Conservation (phyloP, 2,797 vertebrate genomes). For the Rhynchotus rufescens region DNA sequence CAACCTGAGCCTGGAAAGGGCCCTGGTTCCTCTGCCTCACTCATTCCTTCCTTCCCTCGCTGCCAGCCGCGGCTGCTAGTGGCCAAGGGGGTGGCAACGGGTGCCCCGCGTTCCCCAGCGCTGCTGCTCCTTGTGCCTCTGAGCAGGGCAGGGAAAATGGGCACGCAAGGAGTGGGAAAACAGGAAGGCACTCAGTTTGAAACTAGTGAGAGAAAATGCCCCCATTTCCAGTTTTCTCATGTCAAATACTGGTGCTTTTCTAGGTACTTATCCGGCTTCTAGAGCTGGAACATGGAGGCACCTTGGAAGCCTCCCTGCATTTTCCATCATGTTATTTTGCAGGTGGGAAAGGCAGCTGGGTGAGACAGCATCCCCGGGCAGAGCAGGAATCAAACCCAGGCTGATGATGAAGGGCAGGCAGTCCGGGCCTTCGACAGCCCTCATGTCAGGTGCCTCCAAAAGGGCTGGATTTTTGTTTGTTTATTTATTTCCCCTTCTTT, state of each 20-base stretch:
- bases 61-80: neutral
- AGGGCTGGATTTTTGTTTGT: neutral
- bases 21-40: neutral
- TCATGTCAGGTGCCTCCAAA: neutral
- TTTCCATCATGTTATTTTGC: neutral
- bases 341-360: neutral
- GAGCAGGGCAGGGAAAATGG: neutral
- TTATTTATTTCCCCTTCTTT: no score
- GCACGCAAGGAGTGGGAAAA: neutral
- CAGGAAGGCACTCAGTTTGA: neutral
- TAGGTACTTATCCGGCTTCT: neutral
- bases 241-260: neutral
- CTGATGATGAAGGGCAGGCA: neutral
- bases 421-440: neutral
- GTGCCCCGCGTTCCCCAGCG: neutral
- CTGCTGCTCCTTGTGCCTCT: neutral
- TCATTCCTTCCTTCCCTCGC: neutral
- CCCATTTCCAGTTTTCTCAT: neutral
- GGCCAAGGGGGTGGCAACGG: neutral
- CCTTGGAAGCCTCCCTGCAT: neutral
- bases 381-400: neutral
- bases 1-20: constrained; percentile 27
- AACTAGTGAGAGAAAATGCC: neutral
- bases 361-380: neutral
- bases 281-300: rapidly evolving